These are phyloP conservation scores for Tretioscincus oriximinensis DNA, from an alignment of 2,113 vertebrate genomes.

Conservation along the genomic window DNA sequence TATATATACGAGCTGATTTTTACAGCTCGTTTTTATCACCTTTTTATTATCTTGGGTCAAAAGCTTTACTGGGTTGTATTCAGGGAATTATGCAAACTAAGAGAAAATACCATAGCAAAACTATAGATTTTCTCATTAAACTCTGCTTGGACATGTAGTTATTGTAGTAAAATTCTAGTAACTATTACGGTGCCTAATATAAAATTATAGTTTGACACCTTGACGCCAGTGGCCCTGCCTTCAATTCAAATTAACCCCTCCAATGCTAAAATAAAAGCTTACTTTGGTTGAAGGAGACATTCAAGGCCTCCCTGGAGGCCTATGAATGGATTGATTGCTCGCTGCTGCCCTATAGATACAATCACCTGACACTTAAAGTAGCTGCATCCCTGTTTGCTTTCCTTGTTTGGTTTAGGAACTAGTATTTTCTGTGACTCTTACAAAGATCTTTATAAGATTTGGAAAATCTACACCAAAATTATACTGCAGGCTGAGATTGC, in stretches of 20 bases:
- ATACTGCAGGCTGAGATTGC: background rate
- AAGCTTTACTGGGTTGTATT: conserved; percentile 83
- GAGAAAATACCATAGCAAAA: conserved; percentile 82
- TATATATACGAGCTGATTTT: conserved; percentile 66
- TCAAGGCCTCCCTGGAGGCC: conserved; percentile 1
- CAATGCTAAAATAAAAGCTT: conserved; percentile 12
- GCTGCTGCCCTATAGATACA: background rate
- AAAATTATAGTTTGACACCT: conserved; percentile 80
- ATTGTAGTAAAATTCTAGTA: conserved; percentile 84
- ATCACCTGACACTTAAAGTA: background rate
- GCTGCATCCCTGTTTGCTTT: background rate
- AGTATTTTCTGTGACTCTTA: background rate
- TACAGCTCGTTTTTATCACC: conserved; percentile 79
- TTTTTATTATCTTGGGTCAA: conserved; percentile 82
- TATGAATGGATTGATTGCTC: conserved; percentile 4
- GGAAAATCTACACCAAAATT: background rate
- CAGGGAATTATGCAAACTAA: conserved; percentile 84
- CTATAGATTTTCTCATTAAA: conserved; percentile 86
- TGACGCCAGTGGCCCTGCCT: conserved; percentile 63
- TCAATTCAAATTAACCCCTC: conserved; percentile 60
- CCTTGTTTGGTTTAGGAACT: background rate
- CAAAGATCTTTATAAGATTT: background rate
- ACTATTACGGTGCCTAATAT: conserved; percentile 83
- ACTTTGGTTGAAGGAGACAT: conserved; percentile 10
- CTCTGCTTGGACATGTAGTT: conserved; percentile 82